A percentile compares a stretch with the other conserved stretches of the same genome.
Conservation (phyloP, 2,888 invertebrate species). For the Anthoptus insignis region DNA sequence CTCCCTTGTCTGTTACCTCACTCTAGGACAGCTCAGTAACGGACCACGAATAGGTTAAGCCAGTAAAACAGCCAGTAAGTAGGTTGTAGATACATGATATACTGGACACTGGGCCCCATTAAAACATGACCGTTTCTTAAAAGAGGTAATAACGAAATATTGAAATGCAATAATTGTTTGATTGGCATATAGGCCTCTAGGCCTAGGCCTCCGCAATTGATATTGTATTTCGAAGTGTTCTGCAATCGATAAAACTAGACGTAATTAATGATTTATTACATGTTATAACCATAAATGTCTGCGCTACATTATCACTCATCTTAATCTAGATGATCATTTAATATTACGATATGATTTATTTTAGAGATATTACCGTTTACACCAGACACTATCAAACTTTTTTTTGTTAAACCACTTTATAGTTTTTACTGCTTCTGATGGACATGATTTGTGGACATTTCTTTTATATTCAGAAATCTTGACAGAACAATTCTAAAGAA, state of each 20-base stretch:
- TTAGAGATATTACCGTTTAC: neutral
- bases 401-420: no score
- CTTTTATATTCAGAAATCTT: no score
- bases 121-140: conserved; percentile 21
- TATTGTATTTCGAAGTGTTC: conserved; percentile 56
- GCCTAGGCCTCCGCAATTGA: conserved; percentile 60
- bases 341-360: neutral
- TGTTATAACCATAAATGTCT: conserved; percentile 3
- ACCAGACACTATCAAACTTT: no score
- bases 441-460: no score
- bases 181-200: conserved; percentile 71
- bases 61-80: no score
- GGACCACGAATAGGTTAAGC: no score
- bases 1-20: no score
- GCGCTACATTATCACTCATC: neutral
- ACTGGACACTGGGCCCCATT: neutral
- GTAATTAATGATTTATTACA: conserved; percentile 8
- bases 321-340: neutral
- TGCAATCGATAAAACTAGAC: conserved; percentile 23
- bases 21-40: no score
- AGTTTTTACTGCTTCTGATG: no score
- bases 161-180: conserved; percentile 49
- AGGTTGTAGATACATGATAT: no score
- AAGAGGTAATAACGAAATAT: conserved; percentile 45
- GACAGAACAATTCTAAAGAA: no score